phyloP scores from a whole-genome alignment of 2,888 invertebrate genomes.

The Platynereis dumerilii region DNA sequence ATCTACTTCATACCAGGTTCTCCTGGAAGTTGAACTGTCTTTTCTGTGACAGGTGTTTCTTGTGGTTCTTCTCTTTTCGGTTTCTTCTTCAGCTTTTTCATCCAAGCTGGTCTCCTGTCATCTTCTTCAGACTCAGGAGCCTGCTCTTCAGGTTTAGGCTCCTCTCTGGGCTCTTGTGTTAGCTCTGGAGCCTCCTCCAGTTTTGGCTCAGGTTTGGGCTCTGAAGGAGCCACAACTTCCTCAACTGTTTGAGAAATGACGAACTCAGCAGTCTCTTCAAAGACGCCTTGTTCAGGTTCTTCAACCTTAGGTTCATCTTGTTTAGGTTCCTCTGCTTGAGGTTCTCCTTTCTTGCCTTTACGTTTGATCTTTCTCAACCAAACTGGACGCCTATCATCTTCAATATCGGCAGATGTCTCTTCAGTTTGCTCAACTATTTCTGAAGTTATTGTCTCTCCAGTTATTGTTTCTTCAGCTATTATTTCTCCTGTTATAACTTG shows the following conservation, averaged over 20 bases:
- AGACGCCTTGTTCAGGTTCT: too few relatives aligned
- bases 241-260: not conserved
- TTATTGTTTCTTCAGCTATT: not conserved
- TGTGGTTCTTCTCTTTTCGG: not conserved
- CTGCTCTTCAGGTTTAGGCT: not conserved
- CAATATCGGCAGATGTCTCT: too few relatives aligned
- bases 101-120: not conserved
- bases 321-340: conserved; percentile 14
- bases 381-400: not conserved
- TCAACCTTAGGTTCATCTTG: too few relatives aligned
- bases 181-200: not conserved
- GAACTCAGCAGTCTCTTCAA: not conserved
- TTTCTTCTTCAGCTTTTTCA: not conserved
- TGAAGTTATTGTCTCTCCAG: not conserved
- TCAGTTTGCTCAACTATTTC: not conserved
- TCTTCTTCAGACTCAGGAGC: not conserved
- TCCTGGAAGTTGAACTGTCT: too few relatives aligned
- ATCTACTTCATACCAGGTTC: too few relatives aligned
- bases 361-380: not conserved
- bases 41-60: too few relatives aligned
- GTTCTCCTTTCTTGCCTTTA: too few relatives aligned
- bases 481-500: not conserved
- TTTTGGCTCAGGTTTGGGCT: not conserved
- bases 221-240: too few relatives aligned
- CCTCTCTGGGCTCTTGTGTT: conserved; percentile 6